Conservation (phyloP, 2,797 vertebrate species). For the Oryzias dopingdopingensis region DNA sequence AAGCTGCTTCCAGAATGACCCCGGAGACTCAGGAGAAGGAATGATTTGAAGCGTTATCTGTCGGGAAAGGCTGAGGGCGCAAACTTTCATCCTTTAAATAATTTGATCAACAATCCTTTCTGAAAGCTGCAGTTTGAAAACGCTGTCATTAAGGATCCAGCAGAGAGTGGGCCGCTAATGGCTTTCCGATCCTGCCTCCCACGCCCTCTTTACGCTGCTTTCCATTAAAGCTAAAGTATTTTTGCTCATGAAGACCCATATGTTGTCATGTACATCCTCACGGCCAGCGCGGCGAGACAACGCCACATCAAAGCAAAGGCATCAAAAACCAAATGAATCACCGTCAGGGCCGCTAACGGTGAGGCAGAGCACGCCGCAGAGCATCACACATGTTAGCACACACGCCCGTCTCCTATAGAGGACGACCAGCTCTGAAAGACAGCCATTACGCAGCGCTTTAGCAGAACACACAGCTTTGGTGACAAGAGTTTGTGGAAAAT, state of each 20-base stretch:
- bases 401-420: background rate
- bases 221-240: conserved; percentile 60
- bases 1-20: conserved; percentile 48
- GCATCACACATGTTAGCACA: conserved; percentile 22
- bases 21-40: conserved; percentile 34
- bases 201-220: conserved; percentile 62
- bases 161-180: conserved; percentile 56
- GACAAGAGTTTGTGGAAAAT: conserved; percentile 25
- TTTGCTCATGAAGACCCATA: conserved; percentile 69
- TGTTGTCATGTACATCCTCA: conserved; percentile 50
- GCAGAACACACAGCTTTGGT: conserved; percentile 7
- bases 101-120: conserved; percentile 55
- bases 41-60: conserved; percentile 29
- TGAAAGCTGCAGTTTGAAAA: conserved; percentile 45
- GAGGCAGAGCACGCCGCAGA: conserved; percentile 25
- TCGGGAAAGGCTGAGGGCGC: conserved; percentile 31
- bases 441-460: conserved; percentile 33
- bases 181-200: conserved; percentile 63
- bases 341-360: conserved; percentile 58
- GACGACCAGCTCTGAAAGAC: conserved; percentile 8
- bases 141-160: conserved; percentile 53
- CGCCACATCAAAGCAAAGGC: conserved; percentile 57
- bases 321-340: conserved; percentile 73
- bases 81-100: conserved; percentile 19
- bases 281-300: conserved; percentile 40